Conservation (phyloP, 2,797 vertebrate species). For the Acipenser oxyrinchus region DNA sequence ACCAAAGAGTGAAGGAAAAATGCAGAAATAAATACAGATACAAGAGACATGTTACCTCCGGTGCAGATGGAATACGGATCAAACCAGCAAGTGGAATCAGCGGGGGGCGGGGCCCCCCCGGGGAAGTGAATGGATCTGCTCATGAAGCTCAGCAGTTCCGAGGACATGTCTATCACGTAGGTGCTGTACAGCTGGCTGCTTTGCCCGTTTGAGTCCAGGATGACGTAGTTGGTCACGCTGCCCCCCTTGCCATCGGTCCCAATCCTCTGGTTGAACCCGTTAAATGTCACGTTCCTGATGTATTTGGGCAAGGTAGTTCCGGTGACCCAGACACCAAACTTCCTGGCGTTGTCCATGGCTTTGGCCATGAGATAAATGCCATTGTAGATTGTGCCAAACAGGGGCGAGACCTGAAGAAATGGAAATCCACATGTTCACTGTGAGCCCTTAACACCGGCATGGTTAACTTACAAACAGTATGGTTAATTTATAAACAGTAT, state of each 20-base stretch:
- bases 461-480: too few relatives aligned
- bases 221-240: conserved; percentile 62
- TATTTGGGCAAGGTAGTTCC: conserved; percentile 65
- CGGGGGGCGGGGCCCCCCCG: conserved; percentile 53
- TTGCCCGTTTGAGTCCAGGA: conserved; percentile 72
- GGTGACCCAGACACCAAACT: conserved; percentile 50
- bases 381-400: conserved; percentile 91
- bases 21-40: too few relatives aligned
- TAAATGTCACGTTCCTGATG: conserved; percentile 70
- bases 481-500: too few relatives aligned
- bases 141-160: conserved; percentile 47
- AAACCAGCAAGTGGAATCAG: conserved; percentile 88
- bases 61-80: conserved; percentile 58
- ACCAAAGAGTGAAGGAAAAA: too few relatives aligned
- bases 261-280: conserved; percentile 76
- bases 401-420: conserved; percentile 70
- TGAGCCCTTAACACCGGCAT: too few relatives aligned
- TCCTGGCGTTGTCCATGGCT: conserved; percentile 65
- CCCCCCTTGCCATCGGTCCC: conserved; percentile 60
- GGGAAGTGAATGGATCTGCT: conserved; percentile 71
- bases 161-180: conserved; percentile 61
- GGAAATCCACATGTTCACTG: neutral
- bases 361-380: conserved; percentile 78
- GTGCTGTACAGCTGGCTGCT: conserved; percentile 64
- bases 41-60: conserved; percentile 59